Base-by-base conservation (phyloP, 92 coral and sea anemone species). In the Siderastrea siderea region DNA sequence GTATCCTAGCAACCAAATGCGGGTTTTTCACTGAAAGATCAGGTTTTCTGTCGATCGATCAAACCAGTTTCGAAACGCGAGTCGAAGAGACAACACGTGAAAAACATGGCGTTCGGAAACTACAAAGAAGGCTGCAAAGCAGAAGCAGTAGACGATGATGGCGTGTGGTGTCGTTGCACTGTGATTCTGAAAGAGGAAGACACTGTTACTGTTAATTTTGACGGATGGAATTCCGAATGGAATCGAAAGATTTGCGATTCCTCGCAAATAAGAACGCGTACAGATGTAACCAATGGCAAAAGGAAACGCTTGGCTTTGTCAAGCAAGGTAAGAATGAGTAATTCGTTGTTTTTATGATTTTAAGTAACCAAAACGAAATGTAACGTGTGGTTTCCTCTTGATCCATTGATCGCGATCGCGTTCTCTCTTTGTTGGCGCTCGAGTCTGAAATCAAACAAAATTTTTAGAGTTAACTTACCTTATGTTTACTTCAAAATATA, bases 81-180 rank as follows among this genome's bases (percentile, higher is more conserved):
- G 43, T 48, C 26, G 48, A 26, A 48, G 43, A 47, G 43, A 67
- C n/a, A n/a, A n/a, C n/a, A n/a, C 11, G 14, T 26, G 71, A 1
- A 38, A 17, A 15, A 12, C 10, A 73, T 73, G 77, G 45, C 77
- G 12, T 51, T 73, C 1, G 38, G 19, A 17, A 48, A 49, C 58
- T 73, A 14, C 19, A 8, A 73, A 48, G 54, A 1, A 48, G 75
- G 75, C 54, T 71, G 75, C 55, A 71, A 71, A 71, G 75, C 75
- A 47, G 75, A 71, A 17, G 75, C 75, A 71, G 17, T 71, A 71
- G 75, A 71, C 47, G 75, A 71, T 45, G 54, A 71, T 14, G 54
- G 75, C 17, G 75, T 47, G 75, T 71, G 75, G 54, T 71, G 75
- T 47, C 54, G 38, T 47, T 47, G 75, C 14, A 71, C 75, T 3